Evolutionary conservation across 2,113 vertebrate species (phyloP), one percentile per base, ranked within the genome.

Genomic region (Megalops atlanticus): DNA sequence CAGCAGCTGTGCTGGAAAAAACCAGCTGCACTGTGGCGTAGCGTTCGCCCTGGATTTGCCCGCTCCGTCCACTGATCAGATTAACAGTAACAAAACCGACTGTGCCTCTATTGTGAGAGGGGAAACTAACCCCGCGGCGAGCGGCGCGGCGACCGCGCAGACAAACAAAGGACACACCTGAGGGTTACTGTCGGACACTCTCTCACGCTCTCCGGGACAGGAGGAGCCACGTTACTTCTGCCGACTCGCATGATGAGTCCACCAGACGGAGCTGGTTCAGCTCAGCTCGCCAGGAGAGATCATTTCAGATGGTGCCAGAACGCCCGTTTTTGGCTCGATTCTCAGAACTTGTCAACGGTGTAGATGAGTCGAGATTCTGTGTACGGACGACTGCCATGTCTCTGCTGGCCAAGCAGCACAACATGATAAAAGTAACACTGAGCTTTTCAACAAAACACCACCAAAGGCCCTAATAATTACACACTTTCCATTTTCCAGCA

Each of bases 161-260:
- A 54, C 43, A 58, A 87, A 85, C 84, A 83, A 81, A 85, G 74
- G 79, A 38, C 58, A 73, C 72, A 43, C 64, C 33, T 39, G 40
- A 18, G 27, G 84, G 84, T 87, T 85, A 87, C 84, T 83, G 8
- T 72, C 82, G 81, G 79, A 81, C 84, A 82, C 74, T 36, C 15
- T 16, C 45, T 49, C 69, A 38, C 68, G 10, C 2, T 12, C 16
- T 21, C 18, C 33, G 2, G 69, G 31, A 71, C 16, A 71, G 69
- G 36, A 71, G 2, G 16, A 31, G 36, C 58, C 8, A 31, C n/a
- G 6, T 21, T 6, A 49, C 47, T 16, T 2, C 5, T 2, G 3
- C 49, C 18, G 2, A 24, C 24, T 64, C 8, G 8, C n/a, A 24
- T 4, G 52, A 24, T 5, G 3, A n/a, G 52, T 58, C 58, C n/a